These are phyloP conservation scores for Phalacrocorax brasilianus DNA, from an alignment of 2,113 vertebrate species.

Conservation along the genomic window DNA sequence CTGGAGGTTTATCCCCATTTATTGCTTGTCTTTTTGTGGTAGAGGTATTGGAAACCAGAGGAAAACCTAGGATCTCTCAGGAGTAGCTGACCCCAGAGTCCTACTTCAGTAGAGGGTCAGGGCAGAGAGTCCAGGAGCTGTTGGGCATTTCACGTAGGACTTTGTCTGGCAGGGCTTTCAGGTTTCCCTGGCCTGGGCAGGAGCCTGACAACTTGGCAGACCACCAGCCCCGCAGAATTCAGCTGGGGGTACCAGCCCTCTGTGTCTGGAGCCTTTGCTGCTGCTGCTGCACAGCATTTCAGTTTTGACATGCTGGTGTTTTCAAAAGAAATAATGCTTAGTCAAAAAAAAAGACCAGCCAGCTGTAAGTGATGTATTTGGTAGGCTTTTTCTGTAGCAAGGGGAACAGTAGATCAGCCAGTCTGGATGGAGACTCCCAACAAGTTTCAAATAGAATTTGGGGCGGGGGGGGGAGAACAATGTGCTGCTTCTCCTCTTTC, in stretches of 20 bases:
- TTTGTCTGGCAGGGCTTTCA: not conserved
- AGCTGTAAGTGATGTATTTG: not conserved
- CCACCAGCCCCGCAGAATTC: not conserved
- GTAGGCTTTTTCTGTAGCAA: not conserved
- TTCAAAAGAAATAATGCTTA: not conserved
- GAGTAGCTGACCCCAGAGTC: not conserved
- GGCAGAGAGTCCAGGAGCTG: not conserved
- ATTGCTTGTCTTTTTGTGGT: not conserved
- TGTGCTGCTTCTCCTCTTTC: not conserved
- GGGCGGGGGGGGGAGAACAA: fast-evolving
- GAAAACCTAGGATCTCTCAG: not conserved
- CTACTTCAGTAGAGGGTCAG: not conserved
- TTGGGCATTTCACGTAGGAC: not conserved
- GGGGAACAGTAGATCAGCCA: not conserved
- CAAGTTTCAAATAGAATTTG: not conserved
- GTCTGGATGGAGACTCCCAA: not conserved
- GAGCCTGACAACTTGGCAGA: not conserved
- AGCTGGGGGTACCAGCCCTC: not conserved
- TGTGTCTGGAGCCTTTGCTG: not conserved
- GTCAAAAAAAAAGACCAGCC: not conserved
- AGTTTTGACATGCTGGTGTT: not conserved
- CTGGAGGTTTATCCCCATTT: not conserved
- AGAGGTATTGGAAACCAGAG: not conserved
- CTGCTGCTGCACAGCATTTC: not conserved
- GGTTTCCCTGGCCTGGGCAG: not conserved